Conservation (phyloP, 1,140 invertebrate genomes). For the Drosophila kikkawai region DNA sequence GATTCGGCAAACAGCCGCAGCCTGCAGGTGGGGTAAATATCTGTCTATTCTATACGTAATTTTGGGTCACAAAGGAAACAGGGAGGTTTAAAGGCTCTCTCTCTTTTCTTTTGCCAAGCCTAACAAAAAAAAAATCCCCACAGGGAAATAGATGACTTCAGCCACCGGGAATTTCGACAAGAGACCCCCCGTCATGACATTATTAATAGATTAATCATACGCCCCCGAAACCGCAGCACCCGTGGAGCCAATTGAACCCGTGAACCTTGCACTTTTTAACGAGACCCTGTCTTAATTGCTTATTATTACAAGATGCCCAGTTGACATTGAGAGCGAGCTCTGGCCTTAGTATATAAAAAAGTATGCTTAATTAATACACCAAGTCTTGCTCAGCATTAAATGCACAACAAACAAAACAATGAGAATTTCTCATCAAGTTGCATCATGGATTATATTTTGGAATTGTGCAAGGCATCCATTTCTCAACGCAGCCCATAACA, state of each 20-base stretch:
- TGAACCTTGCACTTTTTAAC: constrained; percentile 35
- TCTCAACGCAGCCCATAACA: constrained; percentile 15
- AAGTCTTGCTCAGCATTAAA: background rate
- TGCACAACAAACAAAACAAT: background rate
- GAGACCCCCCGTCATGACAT: constrained; percentile 12
- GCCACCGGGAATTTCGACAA: constrained; percentile 25
- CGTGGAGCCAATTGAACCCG: constrained; percentile 35
- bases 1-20: constrained; percentile 40
- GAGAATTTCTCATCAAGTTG: constrained; percentile 5
- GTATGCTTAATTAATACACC: constrained; percentile 20
- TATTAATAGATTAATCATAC: constrained; percentile 72
- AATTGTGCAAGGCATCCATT: constrained; percentile 39
- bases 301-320: constrained; percentile 27
- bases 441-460: constrained; percentile 12
- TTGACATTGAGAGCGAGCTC: constrained; percentile 12
- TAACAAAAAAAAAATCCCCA: constrained; percentile 7
- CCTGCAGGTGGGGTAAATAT: constrained; percentile 34
- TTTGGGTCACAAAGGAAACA: background rate
- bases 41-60: constrained; percentile 14
- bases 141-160: constrained; percentile 26
- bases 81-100: constrained; percentile 22
- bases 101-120: background rate
- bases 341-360: background rate
- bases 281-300: constrained; percentile 42
- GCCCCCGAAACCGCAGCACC: constrained; percentile 46